phyloP scores from a whole-genome alignment of 2,113 vertebrate species.

The Jaculus jaculus region DNA sequence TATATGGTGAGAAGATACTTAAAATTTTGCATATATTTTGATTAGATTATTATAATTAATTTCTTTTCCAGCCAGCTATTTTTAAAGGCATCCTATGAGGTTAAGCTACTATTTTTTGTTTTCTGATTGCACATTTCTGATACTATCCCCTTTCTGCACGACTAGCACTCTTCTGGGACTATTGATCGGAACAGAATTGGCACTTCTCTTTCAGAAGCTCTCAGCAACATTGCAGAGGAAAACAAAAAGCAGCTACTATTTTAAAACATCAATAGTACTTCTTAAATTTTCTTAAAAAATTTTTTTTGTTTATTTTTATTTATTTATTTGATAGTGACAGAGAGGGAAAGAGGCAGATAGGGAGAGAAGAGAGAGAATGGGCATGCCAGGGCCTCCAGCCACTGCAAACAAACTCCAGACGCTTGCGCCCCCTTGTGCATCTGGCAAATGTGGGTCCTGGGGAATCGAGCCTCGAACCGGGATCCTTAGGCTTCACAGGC shows the following conservation, averaged over 20 bases:
- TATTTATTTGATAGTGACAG: too few relatives aligned
- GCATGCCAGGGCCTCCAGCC: too few relatives aligned
- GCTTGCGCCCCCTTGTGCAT: too few relatives aligned
- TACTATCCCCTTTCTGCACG: rapidly evolving
- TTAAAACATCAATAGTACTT: too few relatives aligned
- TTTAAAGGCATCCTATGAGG: neutral
- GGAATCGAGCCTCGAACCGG: too few relatives aligned
- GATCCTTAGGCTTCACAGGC: too few relatives aligned
- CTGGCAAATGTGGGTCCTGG: too few relatives aligned
- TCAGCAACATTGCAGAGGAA: neutral
- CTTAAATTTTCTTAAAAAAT: too few relatives aligned
- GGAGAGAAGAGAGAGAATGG: too few relatives aligned
- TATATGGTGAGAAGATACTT: neutral
- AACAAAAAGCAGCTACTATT: neutral
- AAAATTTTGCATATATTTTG: neutral
- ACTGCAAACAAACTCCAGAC: too few relatives aligned
- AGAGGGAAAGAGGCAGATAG: too few relatives aligned
- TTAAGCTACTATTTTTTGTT: neutral
- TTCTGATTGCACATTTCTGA: neutral
- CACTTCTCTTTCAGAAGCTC: neutral
- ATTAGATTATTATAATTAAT: neutral
- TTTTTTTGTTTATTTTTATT: too few relatives aligned
- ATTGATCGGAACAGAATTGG: rapidly evolving
- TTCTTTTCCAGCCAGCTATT: neutral
- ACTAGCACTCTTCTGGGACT: rapidly evolving